Base-by-base conservation (phyloP, 2,113 vertebrate genomes). In the Pionites leucogaster region DNA sequence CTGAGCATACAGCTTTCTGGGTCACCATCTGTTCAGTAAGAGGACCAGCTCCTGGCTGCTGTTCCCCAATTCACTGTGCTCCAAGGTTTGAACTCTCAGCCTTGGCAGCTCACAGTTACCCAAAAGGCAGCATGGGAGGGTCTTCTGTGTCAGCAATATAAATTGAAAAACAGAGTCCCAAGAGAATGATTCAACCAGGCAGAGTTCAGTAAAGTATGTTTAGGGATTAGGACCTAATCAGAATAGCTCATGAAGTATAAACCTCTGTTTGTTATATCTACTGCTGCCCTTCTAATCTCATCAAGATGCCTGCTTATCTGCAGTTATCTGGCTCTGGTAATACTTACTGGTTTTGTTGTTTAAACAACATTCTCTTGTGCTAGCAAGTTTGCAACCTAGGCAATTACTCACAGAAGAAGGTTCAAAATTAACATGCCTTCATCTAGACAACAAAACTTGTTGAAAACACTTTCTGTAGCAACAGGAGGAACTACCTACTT, bases 11-110 rank as follows among this genome's bases (percentile, higher is more conserved):
- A 95, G 93, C 88, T 96, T 96, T 93, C 95, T 96, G 95, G 95
- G 93, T 93, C 96, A 96, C 93, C 96, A 97, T 97, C 96, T 97
- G 95, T 65, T 95, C 88, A 44, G 55, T 35, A 62, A 46, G n/a
- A 95, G 74, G 57, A 94, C 83, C 77, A 70, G 74, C n/a, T 90
- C 74, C 88, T 72, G 62, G 69, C 86, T 78, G 57, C 65, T 46
- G 19, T 31, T 96, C 52, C 59, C 86, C 86, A 78, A 0, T 75
- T 84, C 55, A 50, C 16, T 6, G 28, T n/a, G 65, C 71, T 78
- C 60, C 75, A 88, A 60, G 42, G 39, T 96, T 84, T 86, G 77
- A 96, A 82, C 77, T 94, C 90, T 31, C 80, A 75, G 69, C 44
- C 35, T 35, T 55, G 35, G 92, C 85, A 93, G 76, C 59, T 90